Evolutionary conservation across 2,113 vertebrate genomes (phyloP).

Genomic region (Phasianus colchicus): DNA sequence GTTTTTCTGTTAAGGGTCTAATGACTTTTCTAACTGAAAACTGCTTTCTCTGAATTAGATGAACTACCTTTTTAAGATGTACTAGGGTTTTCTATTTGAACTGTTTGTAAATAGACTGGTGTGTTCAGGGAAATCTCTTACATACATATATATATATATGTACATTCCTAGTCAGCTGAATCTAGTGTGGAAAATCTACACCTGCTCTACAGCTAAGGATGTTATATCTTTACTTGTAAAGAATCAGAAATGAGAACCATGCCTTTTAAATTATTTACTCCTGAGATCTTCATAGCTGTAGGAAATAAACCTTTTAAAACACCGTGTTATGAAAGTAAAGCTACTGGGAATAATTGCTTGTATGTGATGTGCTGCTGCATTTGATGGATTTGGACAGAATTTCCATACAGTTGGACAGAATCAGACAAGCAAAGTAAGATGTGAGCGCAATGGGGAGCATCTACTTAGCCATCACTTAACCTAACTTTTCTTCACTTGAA

Average conservation of each 20-base stretch:
- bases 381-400: background rate
- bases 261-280: background rate
- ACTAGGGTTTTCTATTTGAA: background rate
- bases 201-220: background rate
- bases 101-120: background rate
- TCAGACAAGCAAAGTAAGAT: background rate
- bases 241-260: background rate
- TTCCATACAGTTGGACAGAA: background rate
- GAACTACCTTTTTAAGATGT: background rate
- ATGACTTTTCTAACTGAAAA: background rate
- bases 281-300: background rate
- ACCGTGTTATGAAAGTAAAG: background rate
- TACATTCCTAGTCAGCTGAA: background rate
- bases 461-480: background rate
- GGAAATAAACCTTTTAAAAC: background rate
- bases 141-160: rapidly evolving
- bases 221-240: background rate
- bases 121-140: background rate
- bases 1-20: background rate
- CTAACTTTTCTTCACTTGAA: background rate
- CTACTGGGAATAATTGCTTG: background rate
- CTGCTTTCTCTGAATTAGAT: background rate
- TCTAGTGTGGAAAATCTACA: background rate
- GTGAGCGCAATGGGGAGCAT: rapidly evolving
- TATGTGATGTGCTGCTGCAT: background rate